Evolutionary conservation across 2,888 invertebrate genomes (phyloP), one percentile per base, ranked within the genome.

Genomic region (Papilio demoleus): DNA sequence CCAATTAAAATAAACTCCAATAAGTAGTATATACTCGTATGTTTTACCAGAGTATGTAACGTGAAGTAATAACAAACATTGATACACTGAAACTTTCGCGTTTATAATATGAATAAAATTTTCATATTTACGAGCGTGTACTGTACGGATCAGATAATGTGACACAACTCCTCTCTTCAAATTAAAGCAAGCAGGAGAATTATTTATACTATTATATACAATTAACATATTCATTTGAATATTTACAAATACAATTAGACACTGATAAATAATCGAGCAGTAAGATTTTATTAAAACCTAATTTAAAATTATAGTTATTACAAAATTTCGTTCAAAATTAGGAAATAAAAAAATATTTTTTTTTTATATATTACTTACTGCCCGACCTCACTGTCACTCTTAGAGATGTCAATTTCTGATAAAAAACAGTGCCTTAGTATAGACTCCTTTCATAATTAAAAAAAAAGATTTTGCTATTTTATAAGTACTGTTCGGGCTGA

Each of bases 161-260:
- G 31, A 56, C 31, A 31, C 24, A 31, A 9, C n/a, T 31, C 17
- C 4, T 12, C n/a, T 27, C 53, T 36, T 38, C 4, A 56, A 27
- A 40, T 56, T 22, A 14, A 45, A 47, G 50, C 14, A 22, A 63
- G 36, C 22, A 38, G 36, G 63, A 38, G 47, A 9, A 40, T 17
- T 8, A n/a, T 53, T 11, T 17, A 17, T 31, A 17, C n/a, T 24
- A 24, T 11, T 40, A 56, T 56, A 31, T 65, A 65, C 38, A 63
- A 24, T 5, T 34, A 66, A 17, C 17, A 22, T 19, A 24, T 8
- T 24, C 8, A 60, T 42, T 60, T 60, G 27, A n/a, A 45, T n/a
- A 38, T 38, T 24, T 64, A 45, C 62, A 62, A 62, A 5, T 12
- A 62, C 42, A 45, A 5, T 45, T 34, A 45, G 45, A 45, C 34